Percentiles rank a stretch among this genome's conserved stretches.
Evolutionary conservation across 2,113 vertebrate species (phyloP).

Genomic region (Bucco capensis): DNA sequence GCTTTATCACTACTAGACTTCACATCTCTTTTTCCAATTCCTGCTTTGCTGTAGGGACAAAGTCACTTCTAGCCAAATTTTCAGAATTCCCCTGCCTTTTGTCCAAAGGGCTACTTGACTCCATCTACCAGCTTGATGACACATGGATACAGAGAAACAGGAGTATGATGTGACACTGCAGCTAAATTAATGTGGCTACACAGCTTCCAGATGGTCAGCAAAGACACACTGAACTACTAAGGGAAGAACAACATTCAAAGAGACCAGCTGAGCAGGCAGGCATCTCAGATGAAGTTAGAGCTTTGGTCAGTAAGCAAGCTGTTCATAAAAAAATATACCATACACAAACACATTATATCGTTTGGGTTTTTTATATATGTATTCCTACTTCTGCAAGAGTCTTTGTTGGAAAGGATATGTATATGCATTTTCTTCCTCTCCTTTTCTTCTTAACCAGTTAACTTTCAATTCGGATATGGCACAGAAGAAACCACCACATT

Average conservation of each 20-base stretch:
- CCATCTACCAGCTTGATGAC: not conserved
- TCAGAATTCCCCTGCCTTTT: not conserved
- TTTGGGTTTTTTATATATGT: not conserved
- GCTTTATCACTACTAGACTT: not conserved
- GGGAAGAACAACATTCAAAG: not conserved
- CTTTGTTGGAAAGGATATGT: not conserved
- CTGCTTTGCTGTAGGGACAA: not conserved
- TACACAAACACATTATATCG: not conserved
- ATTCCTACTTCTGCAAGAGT: not conserved
- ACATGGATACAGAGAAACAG: not conserved
- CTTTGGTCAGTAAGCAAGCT: not conserved
- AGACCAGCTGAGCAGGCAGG: not conserved
- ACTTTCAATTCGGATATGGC: not conserved
- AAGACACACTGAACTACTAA: not conserved
- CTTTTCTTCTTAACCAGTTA: not conserved
- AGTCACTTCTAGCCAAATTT: not conserved
- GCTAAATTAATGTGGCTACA: accelerated
- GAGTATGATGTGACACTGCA: not conserved
- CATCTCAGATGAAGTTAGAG: not conserved
- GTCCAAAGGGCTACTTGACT: not conserved
- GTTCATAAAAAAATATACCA: not conserved
- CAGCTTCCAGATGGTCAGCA: not conserved
- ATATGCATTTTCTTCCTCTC: not conserved
- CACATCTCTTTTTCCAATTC: not conserved
- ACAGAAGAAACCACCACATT: not conserved